A percentile compares a stretch with the other conserved stretches of the same genome.
Evolutionary conservation across 2,113 vertebrate genomes (phyloP).

Genomic region (Pholis gunnellus): DNA sequence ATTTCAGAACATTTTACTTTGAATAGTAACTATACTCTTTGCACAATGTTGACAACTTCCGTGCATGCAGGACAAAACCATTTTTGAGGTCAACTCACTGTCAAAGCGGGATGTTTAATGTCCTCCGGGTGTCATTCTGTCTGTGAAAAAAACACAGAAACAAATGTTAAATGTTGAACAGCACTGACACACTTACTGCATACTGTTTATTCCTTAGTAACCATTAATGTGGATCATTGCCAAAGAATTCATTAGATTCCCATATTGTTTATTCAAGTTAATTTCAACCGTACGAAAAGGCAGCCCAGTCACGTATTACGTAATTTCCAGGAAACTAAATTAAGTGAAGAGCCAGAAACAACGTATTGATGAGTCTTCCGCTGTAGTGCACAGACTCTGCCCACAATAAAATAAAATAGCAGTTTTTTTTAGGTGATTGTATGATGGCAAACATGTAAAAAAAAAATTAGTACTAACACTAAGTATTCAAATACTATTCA

Average conservation of each 20-base stretch:
- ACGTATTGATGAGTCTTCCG: not conserved
- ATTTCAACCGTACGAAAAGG: not conserved
- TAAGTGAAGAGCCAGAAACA: not conserved
- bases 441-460: no score
- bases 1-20: not conserved
- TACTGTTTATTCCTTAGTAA: not conserved
- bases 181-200: not conserved
- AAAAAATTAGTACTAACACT: no score
- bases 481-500: no score
- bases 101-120: not conserved
- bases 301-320: no score
- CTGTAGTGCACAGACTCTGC: no score
- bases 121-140: not conserved
- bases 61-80: not conserved
- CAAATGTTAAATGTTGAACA: not conserved
- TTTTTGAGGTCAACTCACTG: not conserved
- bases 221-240: not conserved
- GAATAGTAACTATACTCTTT: not conserved
- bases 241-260: not conserved
- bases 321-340: not conserved
- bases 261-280: not conserved
- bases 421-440: no score
- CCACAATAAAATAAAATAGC: no score
- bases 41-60: not conserved
- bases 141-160: constrained; percentile 4